Base-by-base conservation (phyloP, 2,888 invertebrate genomes). In the Sphaerolaimus hirsutus region DNA sequence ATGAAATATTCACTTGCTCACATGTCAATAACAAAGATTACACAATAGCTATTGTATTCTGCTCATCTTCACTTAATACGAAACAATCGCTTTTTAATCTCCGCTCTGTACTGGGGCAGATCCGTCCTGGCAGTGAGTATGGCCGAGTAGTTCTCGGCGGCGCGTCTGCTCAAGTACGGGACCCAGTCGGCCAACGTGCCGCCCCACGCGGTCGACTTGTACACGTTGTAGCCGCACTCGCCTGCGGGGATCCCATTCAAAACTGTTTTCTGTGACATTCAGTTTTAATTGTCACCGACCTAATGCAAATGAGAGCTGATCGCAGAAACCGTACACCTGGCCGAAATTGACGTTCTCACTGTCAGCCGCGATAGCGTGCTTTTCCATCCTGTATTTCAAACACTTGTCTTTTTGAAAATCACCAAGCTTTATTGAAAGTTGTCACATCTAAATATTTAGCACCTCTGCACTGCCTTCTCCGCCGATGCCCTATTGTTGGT, bases 131-230 rank as follows among this genome's bases (percentile, higher is more conserved):
- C 64, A 5, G 68, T 67, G 24, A 56, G 54, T 2, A 69, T 46
- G 2, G 70, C 63, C 0, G 66, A 58, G 38, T 64, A 55, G 55
- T 71, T 71, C 53, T 70, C 69, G 17, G 62, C 59, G 0, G 67
- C 66, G 41, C 69, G 49, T 35, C 69, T 54, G 17, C 64, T 58
- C 41, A 70, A 53, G 46, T 68, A 68, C 1, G 66, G 66, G 23
- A 68, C 48, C 1, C 68, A 67, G 27, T 66, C 66, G 2, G 54
- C 55, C 17, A 68, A 51, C 1, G 61, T 55, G 1, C 69, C 70
- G 1, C 69, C 70, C 47, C 64, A 66, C 0, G 69, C 68, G 1
- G 66, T 60, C 1, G 68, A 68, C 52, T 69, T 69, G 58, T 67
- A 67, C 0, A 68, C 65, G 5, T 55, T 50, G 49, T 62, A 66